These are phyloP conservation scores for Drosophila pseudoananassae DNA, from an alignment of 1,140 invertebrate genomes.

Conservation along the genomic window DNA sequence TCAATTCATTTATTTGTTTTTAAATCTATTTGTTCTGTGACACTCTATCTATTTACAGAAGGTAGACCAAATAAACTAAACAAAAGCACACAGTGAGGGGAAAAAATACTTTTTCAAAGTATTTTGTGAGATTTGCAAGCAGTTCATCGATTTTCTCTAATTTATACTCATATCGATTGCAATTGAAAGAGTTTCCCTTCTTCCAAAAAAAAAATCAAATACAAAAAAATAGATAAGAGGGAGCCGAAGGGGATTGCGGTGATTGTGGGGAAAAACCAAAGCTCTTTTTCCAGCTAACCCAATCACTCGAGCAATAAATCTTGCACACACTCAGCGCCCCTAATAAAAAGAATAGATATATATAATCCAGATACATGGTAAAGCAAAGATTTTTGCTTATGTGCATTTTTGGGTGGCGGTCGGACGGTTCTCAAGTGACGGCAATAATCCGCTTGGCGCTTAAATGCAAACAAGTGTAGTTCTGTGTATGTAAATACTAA, in stretches of 20 bases:
- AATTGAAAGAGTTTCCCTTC: conserved; percentile 34
- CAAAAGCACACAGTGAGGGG: conserved; percentile 27
- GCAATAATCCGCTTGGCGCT: conserved; percentile 75
- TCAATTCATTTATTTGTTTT: conserved; percentile 42
- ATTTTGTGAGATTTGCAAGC: conserved; percentile 23
- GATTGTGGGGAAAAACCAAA: conserved; percentile 33
- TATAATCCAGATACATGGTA: conserved; percentile 13
- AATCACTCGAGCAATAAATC: conserved; percentile 57
- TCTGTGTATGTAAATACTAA: conserved; percentile 82
- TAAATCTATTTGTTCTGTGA: conserved; percentile 43
- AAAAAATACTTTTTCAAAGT: conserved; percentile 11
- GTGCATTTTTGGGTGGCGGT: conserved; percentile 12
- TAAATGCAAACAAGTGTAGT: conserved; percentile 82
- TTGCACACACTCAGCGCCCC: conserved; percentile 52
- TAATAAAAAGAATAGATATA: conserved; percentile 20
- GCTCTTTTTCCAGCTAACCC: conserved; percentile 47
- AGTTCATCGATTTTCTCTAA: conserved; percentile 44
- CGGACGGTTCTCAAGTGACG: conserved; percentile 38
- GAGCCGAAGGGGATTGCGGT: conserved; percentile 21
- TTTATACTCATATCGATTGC: conserved; percentile 66
- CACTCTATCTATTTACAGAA: conserved; percentile 44
- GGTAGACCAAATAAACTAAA: conserved; percentile 11
- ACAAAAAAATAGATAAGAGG: conserved; percentile 14
- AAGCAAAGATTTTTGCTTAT: conserved; percentile 24
- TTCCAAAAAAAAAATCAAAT: conserved; percentile 6